Conservation (phyloP, 2,113 vertebrate species). For the Rhinolophus ferrumequinum region DNA sequence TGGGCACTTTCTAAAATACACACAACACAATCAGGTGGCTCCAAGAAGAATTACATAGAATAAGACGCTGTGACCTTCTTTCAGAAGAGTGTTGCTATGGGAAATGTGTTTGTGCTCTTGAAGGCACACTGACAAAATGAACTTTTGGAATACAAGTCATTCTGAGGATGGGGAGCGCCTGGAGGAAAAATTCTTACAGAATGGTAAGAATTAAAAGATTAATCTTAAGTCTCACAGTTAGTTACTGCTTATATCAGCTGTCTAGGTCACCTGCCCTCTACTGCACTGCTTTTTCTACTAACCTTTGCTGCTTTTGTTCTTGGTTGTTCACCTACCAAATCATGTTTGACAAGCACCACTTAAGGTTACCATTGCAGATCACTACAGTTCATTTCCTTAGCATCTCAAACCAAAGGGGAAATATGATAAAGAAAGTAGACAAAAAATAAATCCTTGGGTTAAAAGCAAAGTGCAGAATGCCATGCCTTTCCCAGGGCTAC, state of each 20-base stretch:
- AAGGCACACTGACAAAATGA: slow-evolving; percentile 44
- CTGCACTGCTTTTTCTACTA: slow-evolving; percentile 22
- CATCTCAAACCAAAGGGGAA: slow-evolving; percentile 21
- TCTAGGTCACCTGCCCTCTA: not conserved
- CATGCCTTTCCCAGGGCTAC: not conserved
- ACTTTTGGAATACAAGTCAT: slow-evolving; percentile 28
- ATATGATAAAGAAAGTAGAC: not conserved
- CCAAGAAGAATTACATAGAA: slow-evolving; percentile 11
- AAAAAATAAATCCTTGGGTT: not conserved
- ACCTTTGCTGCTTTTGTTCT: not conserved
- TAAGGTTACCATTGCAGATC: slow-evolving; percentile 36
- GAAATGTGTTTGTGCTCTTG: slow-evolving; percentile 8
- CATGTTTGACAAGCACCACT: slow-evolving; percentile 14
- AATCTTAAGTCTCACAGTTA: not conserved
- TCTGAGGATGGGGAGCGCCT: not conserved
- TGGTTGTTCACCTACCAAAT: slow-evolving; percentile 53
- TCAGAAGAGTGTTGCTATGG: not conserved
- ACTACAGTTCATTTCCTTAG: slow-evolving; percentile 14
- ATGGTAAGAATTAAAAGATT: not conserved
- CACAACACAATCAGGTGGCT: not conserved
- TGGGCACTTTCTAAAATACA: not conserved
- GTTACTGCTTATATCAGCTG: not conserved
- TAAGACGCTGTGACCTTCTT: not conserved
- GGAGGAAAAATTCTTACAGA: not conserved
- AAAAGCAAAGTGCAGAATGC: slow-evolving; percentile 27